Conservation (phyloP, 2,113 vertebrate species). For the Columba janthina region DNA sequence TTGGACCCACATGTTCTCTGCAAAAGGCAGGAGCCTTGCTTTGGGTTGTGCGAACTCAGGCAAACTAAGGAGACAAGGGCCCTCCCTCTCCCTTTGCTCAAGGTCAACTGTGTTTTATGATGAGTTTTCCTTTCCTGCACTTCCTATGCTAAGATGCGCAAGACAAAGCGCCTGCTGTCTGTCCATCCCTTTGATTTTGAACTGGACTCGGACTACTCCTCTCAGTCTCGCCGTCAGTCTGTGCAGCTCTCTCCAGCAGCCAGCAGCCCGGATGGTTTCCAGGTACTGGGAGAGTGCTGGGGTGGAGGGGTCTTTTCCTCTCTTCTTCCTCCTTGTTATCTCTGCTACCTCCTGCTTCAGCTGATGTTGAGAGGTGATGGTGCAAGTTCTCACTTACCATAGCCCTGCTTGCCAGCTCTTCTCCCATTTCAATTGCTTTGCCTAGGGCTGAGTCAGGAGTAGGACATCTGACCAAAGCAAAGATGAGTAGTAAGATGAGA, state of each 20-base stretch:
- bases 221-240: constrained; percentile 62
- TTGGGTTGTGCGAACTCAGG: background rate
- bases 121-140: background rate
- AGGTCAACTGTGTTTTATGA: background rate
- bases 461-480: background rate
- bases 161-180: constrained; percentile 86
- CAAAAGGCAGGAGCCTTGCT: background rate
- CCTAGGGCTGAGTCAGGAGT: background rate
- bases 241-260: constrained; percentile 58
- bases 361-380: background rate
- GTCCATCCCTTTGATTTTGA: constrained; percentile 86
- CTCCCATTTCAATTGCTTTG: background rate
- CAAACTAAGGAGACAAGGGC: background rate
- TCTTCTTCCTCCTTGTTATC: background rate
- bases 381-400: background rate
- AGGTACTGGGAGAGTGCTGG: constrained; percentile 62
- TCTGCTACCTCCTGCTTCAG: background rate
- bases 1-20: background rate
- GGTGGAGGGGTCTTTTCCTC: background rate
- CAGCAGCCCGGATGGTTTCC: constrained; percentile 26
- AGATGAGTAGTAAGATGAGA: background rate
- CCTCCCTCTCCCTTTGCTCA: background rate
- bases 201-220: constrained; percentile 75
- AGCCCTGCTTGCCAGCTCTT: accelerated
- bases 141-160: constrained; percentile 70